A percentile compares a stretch with the other conserved stretches of the same genome.
Evolutionary conservation across 2,113 vertebrate species (phyloP).

Genomic region (Siniperca knerii): DNA sequence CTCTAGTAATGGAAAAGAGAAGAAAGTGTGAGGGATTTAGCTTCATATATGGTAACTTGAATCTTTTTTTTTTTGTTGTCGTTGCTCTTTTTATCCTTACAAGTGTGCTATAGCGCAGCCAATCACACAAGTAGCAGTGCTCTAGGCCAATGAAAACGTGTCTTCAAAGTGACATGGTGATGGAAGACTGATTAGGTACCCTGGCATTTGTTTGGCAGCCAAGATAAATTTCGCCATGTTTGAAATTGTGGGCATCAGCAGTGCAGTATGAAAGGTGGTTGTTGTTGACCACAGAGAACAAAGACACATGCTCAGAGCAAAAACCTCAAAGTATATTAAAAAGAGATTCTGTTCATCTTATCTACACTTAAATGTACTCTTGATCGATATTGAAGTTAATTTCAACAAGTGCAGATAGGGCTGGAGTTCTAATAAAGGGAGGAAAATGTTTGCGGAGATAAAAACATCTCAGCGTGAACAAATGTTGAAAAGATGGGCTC

Average conservation of each 20-base stretch:
- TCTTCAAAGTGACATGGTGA: conserved; percentile 31
- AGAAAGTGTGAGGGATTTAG: background rate
- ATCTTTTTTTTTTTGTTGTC: too few species aligned
- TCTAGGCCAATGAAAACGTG: background rate
- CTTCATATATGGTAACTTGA: background rate
- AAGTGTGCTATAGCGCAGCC: background rate
- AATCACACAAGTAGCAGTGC: background rate
- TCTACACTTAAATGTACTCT: conserved; percentile 16
- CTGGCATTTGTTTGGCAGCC: conserved; percentile 11
- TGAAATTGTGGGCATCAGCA: conserved; percentile 8
- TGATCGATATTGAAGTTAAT: background rate
- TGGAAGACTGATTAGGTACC: background rate
- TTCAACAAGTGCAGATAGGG: background rate
- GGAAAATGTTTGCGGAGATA: conserved; percentile 22
- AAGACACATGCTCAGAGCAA: conserved; percentile 9
- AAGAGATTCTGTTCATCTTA: conserved; percentile 16
- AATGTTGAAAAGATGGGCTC: conserved; percentile 15
- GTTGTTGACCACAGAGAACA: conserved; percentile 30
- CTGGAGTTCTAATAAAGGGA: background rate
- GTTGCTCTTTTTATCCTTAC: background rate
- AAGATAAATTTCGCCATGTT: conserved; percentile 22
- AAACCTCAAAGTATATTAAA: conserved; percentile 32
- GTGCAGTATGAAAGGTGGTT: background rate
- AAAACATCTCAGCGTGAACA: conserved; percentile 1
- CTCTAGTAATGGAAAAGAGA: background rate